A percentile compares a stretch with the other conserved stretches of the same genome.
phyloP scores from a whole-genome alignment of 1,140 invertebrate genomes.

The Magallana ariakensis region DNA sequence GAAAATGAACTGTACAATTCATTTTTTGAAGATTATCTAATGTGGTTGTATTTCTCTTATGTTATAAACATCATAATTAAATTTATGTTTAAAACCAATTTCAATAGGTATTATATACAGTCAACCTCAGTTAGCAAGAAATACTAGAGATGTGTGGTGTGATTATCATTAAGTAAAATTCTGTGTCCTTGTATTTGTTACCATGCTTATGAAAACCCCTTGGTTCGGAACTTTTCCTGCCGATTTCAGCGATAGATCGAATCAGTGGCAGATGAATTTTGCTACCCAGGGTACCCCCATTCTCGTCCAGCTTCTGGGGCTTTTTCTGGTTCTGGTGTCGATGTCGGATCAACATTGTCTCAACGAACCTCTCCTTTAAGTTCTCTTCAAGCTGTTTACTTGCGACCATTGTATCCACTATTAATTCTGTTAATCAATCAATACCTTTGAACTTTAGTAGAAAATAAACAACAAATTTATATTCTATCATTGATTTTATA shows the following conservation, averaged over 20 bases:
- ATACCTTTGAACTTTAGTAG: too few relatives aligned
- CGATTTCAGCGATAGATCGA: constrained; percentile 97
- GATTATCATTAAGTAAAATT: too few relatives aligned
- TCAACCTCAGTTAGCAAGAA: too few relatives aligned
- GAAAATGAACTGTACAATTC: too few relatives aligned
- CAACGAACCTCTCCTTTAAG: constrained; percentile 89
- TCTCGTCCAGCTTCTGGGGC: constrained; percentile 79
- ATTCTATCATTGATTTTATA: too few relatives aligned
- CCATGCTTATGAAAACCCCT: constrained; percentile 64
- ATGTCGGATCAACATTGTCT: constrained; percentile 93
- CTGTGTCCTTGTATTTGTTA: constrained; percentile 45
- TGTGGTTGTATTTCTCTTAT: too few relatives aligned
- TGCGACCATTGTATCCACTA: constrained; percentile 94
- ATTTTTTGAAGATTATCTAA: too few relatives aligned
- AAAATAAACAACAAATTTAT: too few relatives aligned
- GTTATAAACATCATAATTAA: too few relatives aligned
- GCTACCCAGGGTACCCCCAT: constrained; percentile 86
- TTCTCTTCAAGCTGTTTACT: constrained; percentile 87
- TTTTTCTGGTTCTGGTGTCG: constrained; percentile 88
- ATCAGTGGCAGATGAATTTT: constrained; percentile 95
- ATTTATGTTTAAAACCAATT: too few relatives aligned
- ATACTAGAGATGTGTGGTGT: too few relatives aligned
- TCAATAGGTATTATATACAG: too few relatives aligned
- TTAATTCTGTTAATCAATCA: constrained; percentile 84
- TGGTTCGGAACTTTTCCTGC: constrained; percentile 93